Conservation (phyloP, 2,797 vertebrate species). For the Fistularia tabacaria region DNA sequence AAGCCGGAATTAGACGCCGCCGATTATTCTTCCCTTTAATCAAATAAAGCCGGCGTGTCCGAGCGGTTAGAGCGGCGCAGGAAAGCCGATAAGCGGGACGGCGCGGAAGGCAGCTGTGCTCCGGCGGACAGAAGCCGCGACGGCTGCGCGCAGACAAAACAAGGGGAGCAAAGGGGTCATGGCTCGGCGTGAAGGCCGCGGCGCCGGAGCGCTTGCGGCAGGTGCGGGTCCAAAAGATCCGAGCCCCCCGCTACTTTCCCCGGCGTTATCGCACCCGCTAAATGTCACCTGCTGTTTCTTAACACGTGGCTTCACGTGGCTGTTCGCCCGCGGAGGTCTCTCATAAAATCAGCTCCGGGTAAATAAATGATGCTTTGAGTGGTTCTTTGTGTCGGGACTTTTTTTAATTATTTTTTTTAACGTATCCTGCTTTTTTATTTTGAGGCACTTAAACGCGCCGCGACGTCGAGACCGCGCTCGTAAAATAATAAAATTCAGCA, state of each 20-base stretch:
- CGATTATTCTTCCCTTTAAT: slow-evolving; percentile 38
- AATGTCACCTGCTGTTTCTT: slow-evolving; percentile 53
- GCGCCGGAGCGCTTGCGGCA: slow-evolving; percentile 36
- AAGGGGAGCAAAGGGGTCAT: neutral
- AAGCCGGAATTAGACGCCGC: neutral
- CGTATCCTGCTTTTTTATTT: too few relatives aligned
- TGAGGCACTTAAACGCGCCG: too few relatives aligned
- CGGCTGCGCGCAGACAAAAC: slow-evolving; percentile 35
- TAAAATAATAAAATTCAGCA: too few relatives aligned
- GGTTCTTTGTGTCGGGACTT: slow-evolving; percentile 14
- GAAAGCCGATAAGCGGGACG: slow-evolving; percentile 44
- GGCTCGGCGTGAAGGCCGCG: slow-evolving; percentile 15
- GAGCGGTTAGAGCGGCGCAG: slow-evolving; percentile 36
- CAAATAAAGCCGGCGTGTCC: slow-evolving; percentile 44
- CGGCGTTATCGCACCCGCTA: slow-evolving; percentile 26
- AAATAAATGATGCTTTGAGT: slow-evolving; percentile 16
- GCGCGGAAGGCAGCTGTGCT: slow-evolving; percentile 46
- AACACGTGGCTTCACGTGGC: slow-evolving; percentile 1
- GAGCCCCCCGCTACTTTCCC: too few relatives aligned
- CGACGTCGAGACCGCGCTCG: too few relatives aligned
- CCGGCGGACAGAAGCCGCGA: too few relatives aligned
- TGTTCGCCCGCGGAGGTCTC: slow-evolving; percentile 21
- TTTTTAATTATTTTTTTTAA: too few relatives aligned
- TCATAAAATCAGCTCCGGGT: slow-evolving; percentile 23
- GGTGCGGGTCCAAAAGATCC: slow-evolving; percentile 26